Evolutionary conservation across 2,113 vertebrate genomes (phyloP), one percentile per base, ranked within the genome.

Genomic region (Scomber colias): DNA sequence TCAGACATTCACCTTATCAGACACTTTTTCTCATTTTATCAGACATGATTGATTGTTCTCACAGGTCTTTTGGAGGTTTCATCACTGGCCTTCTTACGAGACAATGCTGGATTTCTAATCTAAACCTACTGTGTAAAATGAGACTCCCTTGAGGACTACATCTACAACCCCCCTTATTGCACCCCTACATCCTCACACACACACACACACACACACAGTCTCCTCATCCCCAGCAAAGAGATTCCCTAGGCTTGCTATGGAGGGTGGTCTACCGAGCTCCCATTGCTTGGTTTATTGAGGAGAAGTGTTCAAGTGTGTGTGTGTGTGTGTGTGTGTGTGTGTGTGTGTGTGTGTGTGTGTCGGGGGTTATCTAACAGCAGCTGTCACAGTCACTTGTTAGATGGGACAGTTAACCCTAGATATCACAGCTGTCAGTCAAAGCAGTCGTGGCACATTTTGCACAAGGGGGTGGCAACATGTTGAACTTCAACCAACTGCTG

Each of bases 361-460:
- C 74, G 87, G 85, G 82, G 51, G 54, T 69, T 44, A 46, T 84
- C 77, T 82, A 51, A 74, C 73, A 75, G 87, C 94, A 95, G 94
- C 94, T 95, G 94, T 84, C 84, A 83, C 68, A 63, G 85, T 87
- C 89, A 92, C 78, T 91, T 91, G 86, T 80, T 86, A 73, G 69
- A 72, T 56, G 74, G 81, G 70, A 89, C 79, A 86, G 74, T 84
- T 83, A 86, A 87, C 83, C 68, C 76, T 68, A 69, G 78, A 87
- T 66, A 31, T 66, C 82, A 65, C 91, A 91, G 89, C 78, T 91
- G 91, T 84, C 89, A 68, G 75, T 90, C 87, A 88, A 78, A 87
- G 80, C 77, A 71, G 77, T 75, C 68, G n/a, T 7, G 24, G 68
- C 74, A 51, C 68, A 68, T 84, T 77, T 82, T 68, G 62, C 54